Conservation (phyloP, 2,888 invertebrate species). For the Drepanosiphum platanoidis region DNA sequence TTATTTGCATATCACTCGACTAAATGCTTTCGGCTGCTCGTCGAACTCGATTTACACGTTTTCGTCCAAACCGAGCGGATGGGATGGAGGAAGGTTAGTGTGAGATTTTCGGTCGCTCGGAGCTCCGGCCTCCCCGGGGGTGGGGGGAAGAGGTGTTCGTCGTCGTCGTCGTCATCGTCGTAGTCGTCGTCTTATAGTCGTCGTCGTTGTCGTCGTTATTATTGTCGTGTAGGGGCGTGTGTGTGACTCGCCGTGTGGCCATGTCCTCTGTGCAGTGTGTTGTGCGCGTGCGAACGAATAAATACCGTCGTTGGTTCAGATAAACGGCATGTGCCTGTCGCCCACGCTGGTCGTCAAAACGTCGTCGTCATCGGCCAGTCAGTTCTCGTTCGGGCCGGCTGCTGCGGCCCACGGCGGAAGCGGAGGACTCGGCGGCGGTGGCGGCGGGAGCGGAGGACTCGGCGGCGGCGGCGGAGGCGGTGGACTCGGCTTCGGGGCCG, state of each 20-base stretch:
- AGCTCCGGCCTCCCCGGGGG: not conserved
- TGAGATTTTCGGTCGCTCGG: not conserved
- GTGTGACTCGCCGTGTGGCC: not conserved
- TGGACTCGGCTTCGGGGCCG: constrained; percentile 64
- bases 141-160: no score
- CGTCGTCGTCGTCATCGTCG: not conserved
- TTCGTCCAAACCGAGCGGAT: not conserved
- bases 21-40: no score
- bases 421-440: constrained; percentile 4
- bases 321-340: constrained; percentile 81
- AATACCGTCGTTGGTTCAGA: constrained; percentile 69
- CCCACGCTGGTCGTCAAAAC: constrained; percentile 69
- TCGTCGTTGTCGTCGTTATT: not conserved
- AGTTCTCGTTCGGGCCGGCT: constrained; percentile 60
- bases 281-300: constrained; percentile 49
- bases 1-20: no score
- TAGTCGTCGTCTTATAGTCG: not conserved
- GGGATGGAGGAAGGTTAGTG: not conserved
- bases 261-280: constrained; percentile 3
- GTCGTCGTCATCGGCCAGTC: constrained; percentile 44
- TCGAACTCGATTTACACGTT: no score
- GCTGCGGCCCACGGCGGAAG: constrained; percentile 1
- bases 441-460: constrained; percentile 21
- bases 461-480: constrained; percentile 42
- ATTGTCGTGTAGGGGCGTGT: not conserved